phyloP scores from a whole-genome alignment of 92 coral and sea anemone species.

The Phenganax marumi region DNA sequence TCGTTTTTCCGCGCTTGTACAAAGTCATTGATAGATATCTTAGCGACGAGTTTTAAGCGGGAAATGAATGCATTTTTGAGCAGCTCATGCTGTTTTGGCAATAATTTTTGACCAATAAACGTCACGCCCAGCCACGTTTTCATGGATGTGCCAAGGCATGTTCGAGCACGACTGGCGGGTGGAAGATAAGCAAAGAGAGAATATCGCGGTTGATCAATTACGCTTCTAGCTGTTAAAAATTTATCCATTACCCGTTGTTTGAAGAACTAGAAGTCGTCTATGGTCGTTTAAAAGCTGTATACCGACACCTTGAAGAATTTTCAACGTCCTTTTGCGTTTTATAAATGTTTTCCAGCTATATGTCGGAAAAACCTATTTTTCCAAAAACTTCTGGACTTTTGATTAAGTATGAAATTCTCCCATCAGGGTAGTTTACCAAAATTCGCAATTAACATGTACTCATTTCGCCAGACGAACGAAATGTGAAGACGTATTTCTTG shows the following conservation, averaged over 20 bases:
- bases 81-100: slow-evolving; percentile 5
- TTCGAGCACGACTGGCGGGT: neutral
- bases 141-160: slow-evolving; percentile 37
- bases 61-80: slow-evolving; percentile 18
- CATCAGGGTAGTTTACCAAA: neutral
- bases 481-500: too few relatives aligned
- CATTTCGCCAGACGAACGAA: neutral
- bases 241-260: neutral
- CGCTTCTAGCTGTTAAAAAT: neutral
- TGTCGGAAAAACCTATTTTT: neutral
- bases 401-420: slow-evolving; percentile 1
- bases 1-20: neutral
- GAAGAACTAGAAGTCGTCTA: neutral
- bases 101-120: slow-evolving; percentile 10
- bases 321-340: neutral
- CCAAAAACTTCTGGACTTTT: neutral
- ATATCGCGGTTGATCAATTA: neutral
- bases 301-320: too few relatives aligned
- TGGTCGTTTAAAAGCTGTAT: too few relatives aligned
- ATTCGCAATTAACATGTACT: neutral
- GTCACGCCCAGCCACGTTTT: slow-evolving; percentile 1
- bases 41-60: slow-evolving; percentile 29
- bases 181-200: neutral
- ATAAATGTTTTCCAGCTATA: neutral
- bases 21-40: slow-evolving; percentile 6